Evolutionary conservation across 2,113 vertebrate species (phyloP), one percentile per base, ranked within the genome.

Genomic region (Sterna hirundo): DNA sequence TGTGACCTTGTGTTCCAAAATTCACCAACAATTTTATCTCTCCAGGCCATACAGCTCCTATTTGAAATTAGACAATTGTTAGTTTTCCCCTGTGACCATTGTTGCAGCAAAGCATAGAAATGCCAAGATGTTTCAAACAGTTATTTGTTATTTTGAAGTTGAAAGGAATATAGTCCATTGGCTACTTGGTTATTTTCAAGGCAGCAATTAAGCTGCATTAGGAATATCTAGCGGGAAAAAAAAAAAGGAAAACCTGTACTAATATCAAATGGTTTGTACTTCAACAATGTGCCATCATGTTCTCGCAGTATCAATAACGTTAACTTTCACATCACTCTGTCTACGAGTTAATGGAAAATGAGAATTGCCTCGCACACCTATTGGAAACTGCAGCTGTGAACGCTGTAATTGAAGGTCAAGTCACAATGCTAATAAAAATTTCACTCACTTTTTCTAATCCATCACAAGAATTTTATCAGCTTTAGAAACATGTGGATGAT

Each of bases 291-390:
- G 13, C 40, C 58, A 61, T 65, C 60, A 15, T 70, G 83, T 86
- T 77, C 46, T 84, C 13, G 1, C 0, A 0, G 54, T 74, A 86
- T 66, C 92, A 86, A 81, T 82, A 91, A 61, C 2, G 2, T 74
- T 78, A 93, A 83, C 76, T 95, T 91, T 93, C 77, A 83, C 40
- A 95, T 84, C 93, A 84, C 77, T 61, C 81, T 86, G 86, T 49
- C 92, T 84, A 49, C 2, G 0, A 97, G 72, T 70, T 94, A 93
- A 81, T 93, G 77, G 95, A 66, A 94, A 93, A 93, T 81, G 84
- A 94, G 86, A 94, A 81, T 94, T 91, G 68, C 68, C 64, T 15
- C 17, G 36, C 9, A 25, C 51, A 52, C 34, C 64, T 89, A 69
- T 51, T 86, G 87, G 86, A 95, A 96, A 86, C 54, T 44, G 38